Percentiles rank a stretch among this genome's conserved stretches.
Conservation (phyloP, 2,888 invertebrate genomes). For the Mythimna ferrago region DNA sequence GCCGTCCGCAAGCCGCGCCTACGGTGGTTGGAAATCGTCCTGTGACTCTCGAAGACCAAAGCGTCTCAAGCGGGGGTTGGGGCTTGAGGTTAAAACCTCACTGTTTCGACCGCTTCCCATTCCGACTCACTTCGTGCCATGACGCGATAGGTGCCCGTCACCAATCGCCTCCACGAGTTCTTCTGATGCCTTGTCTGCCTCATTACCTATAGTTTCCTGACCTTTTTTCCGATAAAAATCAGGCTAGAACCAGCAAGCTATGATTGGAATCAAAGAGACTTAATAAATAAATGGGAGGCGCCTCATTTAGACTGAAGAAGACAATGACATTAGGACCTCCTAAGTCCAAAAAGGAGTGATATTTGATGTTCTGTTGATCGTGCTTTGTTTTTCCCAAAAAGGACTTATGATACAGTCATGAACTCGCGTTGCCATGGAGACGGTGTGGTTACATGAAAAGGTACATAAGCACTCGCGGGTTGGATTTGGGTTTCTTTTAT, state of each 20-base stretch:
- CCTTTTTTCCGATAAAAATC: too few relatives aligned
- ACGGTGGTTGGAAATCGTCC: too few relatives aligned
- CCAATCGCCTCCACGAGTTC: too few relatives aligned
- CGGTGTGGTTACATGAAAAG: constrained; percentile 11
- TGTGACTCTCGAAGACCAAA: too few relatives aligned
- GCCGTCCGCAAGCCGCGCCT: too few relatives aligned
- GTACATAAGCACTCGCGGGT: background rate
- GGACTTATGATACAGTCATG: background rate
- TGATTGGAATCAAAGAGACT: constrained; percentile 17
- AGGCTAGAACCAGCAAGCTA: background rate
- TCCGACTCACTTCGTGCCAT: too few relatives aligned
- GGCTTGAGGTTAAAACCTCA: too few relatives aligned
- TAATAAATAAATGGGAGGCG: constrained; percentile 27
- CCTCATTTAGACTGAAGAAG: background rate
- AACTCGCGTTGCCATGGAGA: constrained; percentile 13
- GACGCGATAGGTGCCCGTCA: too few relatives aligned
- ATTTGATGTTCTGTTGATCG: constrained; percentile 7
- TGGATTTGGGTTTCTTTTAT: background rate
- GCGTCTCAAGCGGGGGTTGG: too few relatives aligned
- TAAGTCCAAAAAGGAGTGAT: background rate
- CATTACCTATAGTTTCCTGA: too few relatives aligned
- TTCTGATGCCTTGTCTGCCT: too few relatives aligned
- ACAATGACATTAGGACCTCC: background rate
- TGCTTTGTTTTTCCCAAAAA: background rate
- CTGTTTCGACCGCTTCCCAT: too few relatives aligned